Base-by-base conservation (phyloP, 1,140 invertebrate genomes). In the Drosophila lowei region DNA sequence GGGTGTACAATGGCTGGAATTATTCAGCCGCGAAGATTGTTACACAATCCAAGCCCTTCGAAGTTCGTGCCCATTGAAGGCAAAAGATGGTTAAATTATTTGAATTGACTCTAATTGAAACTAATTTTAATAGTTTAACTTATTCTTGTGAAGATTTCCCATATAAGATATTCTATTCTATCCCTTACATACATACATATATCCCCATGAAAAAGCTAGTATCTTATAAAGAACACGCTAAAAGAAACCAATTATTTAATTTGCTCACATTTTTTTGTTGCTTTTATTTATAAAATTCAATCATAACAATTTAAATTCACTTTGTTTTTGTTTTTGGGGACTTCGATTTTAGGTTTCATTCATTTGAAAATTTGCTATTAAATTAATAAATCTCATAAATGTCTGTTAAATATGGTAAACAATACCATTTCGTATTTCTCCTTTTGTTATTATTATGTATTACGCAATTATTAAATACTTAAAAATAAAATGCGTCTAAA, bases 401-500 rank as follows among this genome's bases (percentile, higher is more conserved):
- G 68, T 50, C 43, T 63, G 47, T 72, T 81, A 61, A 75, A 56
- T 70, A 56, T 42, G n/a, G 16, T 72, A 79, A 84, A 84, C 80
- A 79, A 85, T 79, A 85, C 76, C 63, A 48, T 54, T 79, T 59
- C 52, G 43, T 76, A 56, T 61, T 38, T 11, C 34, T 38, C 11
- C 11, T 5, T 5, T 5, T 13, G 11, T 38, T 54, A 15, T 61
- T 62, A 47, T 70, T 38, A 64, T 74, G 52, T 64, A 64, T 62
- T 83, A 56, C 67, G 77, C 63, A 67, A 68, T 64, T 78, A 67
- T 86, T 80, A 80, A 86, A 86, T 78, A 78, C 77, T 86, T 86
- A 86, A 30, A 86, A 86, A 86, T 86, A 86, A 86, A 86, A 86
- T 86, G 81, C 81, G 77, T 86, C 73, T 78, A 78, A 80, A 80